phyloP scores from a whole-genome alignment of 2,113 vertebrate species.

The Nothoprocta perdicaria region DNA sequence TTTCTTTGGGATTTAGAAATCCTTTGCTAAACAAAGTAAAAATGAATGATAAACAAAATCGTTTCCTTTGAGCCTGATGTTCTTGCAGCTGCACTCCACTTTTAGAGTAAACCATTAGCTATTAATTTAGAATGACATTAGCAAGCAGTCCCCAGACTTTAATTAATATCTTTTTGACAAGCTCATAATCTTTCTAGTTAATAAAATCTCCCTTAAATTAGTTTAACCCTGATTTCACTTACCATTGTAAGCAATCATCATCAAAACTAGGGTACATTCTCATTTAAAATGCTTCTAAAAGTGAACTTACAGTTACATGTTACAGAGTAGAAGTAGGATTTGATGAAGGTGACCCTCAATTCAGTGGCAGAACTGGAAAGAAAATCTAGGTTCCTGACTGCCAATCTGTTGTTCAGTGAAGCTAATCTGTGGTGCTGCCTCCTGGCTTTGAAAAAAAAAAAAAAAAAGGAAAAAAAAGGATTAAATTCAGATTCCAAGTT shows the following conservation, averaged over 20 bases:
- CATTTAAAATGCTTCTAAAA: conserved; percentile 14
- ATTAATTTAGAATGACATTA: conserved; percentile 67
- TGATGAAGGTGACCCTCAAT: conserved; percentile 35
- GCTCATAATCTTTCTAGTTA: conserved; percentile 49
- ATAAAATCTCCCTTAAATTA: conserved; percentile 57
- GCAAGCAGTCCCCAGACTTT: conserved; percentile 61
- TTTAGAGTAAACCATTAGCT: conserved; percentile 56
- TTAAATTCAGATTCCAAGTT: conserved; percentile 32
- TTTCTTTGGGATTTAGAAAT: conserved; percentile 58
- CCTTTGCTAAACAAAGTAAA: conserved; percentile 65
- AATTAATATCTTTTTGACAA: conserved; percentile 68
- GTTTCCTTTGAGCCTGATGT: conserved; percentile 58
- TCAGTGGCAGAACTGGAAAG: background rate
- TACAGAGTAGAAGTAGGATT: background rate
- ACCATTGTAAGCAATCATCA: background rate
- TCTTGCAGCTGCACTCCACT: conserved; percentile 67
- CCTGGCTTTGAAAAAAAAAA: background rate
- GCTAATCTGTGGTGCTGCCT: background rate
- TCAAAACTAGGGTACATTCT: conserved; percentile 26
- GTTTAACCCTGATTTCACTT: conserved; percentile 59
- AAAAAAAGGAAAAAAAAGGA: background rate
- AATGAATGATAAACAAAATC: conserved; percentile 63
- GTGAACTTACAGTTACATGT: conserved; percentile 15
- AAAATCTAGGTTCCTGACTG: background rate
- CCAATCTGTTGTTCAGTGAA: background rate